Evolutionary conservation across 2,113 vertebrate genomes (phyloP).

Genomic region (Microtus montanus): DNA sequence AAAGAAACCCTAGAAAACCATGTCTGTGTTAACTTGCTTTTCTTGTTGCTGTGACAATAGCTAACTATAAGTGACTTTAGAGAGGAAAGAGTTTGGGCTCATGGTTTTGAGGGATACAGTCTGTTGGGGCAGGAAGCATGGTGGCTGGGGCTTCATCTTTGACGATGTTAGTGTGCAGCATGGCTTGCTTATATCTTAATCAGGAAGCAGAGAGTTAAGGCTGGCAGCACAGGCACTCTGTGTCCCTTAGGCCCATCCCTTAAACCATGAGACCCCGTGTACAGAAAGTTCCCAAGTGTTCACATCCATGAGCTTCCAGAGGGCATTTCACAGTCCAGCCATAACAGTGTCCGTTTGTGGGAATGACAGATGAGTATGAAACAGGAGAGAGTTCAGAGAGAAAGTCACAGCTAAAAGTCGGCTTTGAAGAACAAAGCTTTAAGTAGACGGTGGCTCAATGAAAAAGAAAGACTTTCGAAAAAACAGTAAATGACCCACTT

Average conservation of each 20-base stretch:
- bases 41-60: background rate
- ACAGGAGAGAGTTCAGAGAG: slow-evolving; percentile 21
- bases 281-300: background rate
- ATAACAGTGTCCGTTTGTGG: background rate
- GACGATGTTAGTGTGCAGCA: background rate
- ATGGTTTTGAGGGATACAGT: background rate
- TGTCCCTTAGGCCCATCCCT: background rate
- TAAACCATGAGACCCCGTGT: background rate
- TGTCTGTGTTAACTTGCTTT: background rate
- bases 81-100: background rate
- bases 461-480: background rate
- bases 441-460: background rate
- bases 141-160: background rate
- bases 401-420: slow-evolving; percentile 2
- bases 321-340: background rate
- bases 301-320: background rate
- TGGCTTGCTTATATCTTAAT: background rate
- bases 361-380: background rate
- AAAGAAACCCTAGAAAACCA: slow-evolving; percentile 15
- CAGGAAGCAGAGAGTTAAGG: background rate
- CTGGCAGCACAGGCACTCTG: background rate
- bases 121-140: background rate
- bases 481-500: background rate
- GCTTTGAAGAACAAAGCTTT: slow-evolving; percentile 37
- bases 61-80: background rate